These are phyloP conservation scores for Uromys caudimaculatus DNA, from an alignment of 2,797 vertebrate genomes.

Conservation along the genomic window DNA sequence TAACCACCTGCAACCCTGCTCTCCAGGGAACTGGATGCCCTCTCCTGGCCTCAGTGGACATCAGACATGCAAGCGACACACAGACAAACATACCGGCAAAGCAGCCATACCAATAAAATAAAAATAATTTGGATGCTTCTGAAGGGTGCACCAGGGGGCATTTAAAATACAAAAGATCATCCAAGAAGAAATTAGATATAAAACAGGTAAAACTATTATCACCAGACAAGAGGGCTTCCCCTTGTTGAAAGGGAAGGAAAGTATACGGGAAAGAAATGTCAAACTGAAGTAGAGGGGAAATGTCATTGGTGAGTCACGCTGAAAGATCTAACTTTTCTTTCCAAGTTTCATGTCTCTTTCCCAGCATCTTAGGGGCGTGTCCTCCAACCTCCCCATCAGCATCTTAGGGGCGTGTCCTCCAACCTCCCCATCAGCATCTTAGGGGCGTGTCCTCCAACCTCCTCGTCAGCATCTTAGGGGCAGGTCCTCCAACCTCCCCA, in stretches of 20 bases:
- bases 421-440: neutral
- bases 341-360: slow-evolving; percentile 13
- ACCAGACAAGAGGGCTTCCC: slow-evolving; percentile 14
- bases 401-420: neutral
- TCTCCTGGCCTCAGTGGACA: neutral
- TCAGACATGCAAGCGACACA: neutral
- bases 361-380: neutral
- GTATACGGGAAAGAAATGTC: neutral
- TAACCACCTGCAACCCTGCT: neutral
- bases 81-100: neutral
- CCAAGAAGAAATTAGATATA: neutral
- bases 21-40: neutral
- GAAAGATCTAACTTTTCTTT: slow-evolving; percentile 45
- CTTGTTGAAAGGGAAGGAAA: neutral
- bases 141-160: no score
- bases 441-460: neutral
- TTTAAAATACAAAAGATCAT: slow-evolving; percentile 14
- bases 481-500: neutral
- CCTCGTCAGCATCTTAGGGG: no score
- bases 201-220: slow-evolving; percentile 28
- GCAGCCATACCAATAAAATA: neutral
- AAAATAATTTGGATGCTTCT: neutral
- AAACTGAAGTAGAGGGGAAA: neutral
- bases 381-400: neutral
- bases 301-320: neutral